Percentiles rank a stretch among this genome's conserved stretches.
These are phyloP conservation scores for Hormiphora californensis DNA, from an alignment of 37 sponge, comb jelly and placozoan species.

Conservation along the genomic window DNA sequence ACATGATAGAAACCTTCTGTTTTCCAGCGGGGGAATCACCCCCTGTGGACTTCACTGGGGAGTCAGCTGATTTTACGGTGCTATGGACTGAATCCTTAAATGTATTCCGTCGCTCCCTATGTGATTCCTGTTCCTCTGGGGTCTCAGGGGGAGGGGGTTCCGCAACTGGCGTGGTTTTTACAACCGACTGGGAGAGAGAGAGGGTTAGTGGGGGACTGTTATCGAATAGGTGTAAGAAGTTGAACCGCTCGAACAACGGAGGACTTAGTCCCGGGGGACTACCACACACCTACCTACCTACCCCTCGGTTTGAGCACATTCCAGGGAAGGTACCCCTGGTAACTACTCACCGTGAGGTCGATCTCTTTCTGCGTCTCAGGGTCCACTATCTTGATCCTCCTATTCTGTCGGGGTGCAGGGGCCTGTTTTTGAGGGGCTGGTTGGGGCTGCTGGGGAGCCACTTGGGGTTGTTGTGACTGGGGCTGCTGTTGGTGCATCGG, in stretches of 20 bases:
- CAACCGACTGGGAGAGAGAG: not conserved
- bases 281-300: too few species aligned
- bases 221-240: too few species aligned
- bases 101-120: conserved; percentile 1
- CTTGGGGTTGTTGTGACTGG: not conserved
- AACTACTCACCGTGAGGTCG: not conserved
- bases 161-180: not conserved
- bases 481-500: conserved; percentile 21
- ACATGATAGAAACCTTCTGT: not conserved
- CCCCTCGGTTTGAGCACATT: too few species aligned
- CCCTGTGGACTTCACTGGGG: not conserved
- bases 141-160: not conserved
- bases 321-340: not conserved
- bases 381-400: not conserved
- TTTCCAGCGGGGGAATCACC: not conserved
- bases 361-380: not conserved
- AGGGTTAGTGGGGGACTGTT: not conserved
- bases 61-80: not conserved
- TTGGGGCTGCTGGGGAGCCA: not conserved
- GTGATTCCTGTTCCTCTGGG: too few species aligned
- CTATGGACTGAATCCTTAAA: conserved; percentile 35
- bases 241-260: too few species aligned
- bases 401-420: not conserved
- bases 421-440: not conserved
- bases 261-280: too few species aligned